Evolutionary conservation across 2,888 invertebrate genomes (phyloP).

Genomic region (Drosophila limbata): DNA sequence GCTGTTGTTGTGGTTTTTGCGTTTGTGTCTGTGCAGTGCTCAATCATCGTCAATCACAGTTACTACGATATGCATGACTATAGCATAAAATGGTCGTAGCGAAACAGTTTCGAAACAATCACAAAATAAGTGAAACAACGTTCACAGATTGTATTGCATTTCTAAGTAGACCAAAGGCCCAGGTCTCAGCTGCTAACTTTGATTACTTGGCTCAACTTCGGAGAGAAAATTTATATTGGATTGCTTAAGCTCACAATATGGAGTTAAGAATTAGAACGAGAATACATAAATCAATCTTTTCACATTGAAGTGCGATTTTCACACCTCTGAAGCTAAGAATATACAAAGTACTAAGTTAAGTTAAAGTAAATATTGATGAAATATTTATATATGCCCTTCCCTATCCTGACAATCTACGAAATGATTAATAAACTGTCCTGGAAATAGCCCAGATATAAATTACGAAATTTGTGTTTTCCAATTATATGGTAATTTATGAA

Average conservation of each 20-base stretch:
- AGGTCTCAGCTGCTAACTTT: slow-evolving; percentile 66
- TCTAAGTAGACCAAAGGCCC: slow-evolving; percentile 40
- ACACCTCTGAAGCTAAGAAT: background rate
- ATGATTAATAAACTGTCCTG: background rate
- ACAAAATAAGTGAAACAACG: slow-evolving; percentile 20
- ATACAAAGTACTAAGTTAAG: background rate
- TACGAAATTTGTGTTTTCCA: background rate
- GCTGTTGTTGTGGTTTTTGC: slow-evolving; percentile 15
- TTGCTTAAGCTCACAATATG: slow-evolving; percentile 21
- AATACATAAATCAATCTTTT: slow-evolving; percentile 43
- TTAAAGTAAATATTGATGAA: background rate
- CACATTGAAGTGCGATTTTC: background rate
- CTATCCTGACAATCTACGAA: background rate
- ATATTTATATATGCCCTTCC: background rate
- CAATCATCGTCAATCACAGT: slow-evolving; percentile 59
- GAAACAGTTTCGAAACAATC: slow-evolving; percentile 57
- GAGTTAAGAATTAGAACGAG: slow-evolving; percentile 39
- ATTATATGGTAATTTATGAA: slow-evolving; percentile 10
- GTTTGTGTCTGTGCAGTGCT: slow-evolving; percentile 22
- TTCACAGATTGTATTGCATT: slow-evolving; percentile 61
- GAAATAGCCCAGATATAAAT: background rate
- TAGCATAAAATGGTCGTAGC: slow-evolving; percentile 34
- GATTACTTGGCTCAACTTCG: slow-evolving; percentile 50
- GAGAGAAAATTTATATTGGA: slow-evolving; percentile 26
- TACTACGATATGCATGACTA: slow-evolving; percentile 4